Evolutionary conservation across 2,888 invertebrate species (phyloP).

Genomic region (Lepetodrilus schrolli): DNA sequence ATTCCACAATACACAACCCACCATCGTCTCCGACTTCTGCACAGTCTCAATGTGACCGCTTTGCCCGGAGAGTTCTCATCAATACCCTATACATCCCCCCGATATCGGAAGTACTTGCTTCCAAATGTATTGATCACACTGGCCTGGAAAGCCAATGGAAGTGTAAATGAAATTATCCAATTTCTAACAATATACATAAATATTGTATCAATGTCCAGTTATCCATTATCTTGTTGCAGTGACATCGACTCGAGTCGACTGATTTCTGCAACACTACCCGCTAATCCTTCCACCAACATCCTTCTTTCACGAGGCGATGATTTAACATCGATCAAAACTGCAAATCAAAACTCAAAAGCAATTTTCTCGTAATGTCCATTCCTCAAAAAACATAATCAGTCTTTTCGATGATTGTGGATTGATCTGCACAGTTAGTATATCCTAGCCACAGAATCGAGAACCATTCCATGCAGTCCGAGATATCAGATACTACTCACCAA

Average conservation of each 20-base stretch:
- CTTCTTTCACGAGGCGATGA: background rate
- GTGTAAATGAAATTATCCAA: background rate
- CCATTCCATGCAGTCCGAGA: no score
- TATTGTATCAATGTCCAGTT: background rate
- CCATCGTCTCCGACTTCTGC: background rate
- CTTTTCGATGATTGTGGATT: constrained; percentile 12
- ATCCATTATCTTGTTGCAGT: background rate
- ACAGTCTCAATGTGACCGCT: background rate
- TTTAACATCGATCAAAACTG: background rate
- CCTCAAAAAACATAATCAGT: constrained; percentile 2
- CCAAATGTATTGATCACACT: background rate
- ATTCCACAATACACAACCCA: background rate
- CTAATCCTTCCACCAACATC: background rate
- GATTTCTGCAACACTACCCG: background rate
- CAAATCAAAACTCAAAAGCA: constrained; percentile 10
- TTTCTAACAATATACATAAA: constrained; percentile 1
- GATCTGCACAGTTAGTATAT: background rate
- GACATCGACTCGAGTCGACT: background rate
- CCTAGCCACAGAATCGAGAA: no score
- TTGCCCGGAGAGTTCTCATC: background rate
- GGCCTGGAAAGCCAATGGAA: background rate
- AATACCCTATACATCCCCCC: constrained; percentile 1
- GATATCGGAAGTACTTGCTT: background rate
- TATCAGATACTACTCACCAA: background rate
- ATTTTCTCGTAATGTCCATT: background rate